phyloP scores from a whole-genome alignment of 2,113 vertebrate species.

The Eulacestoma nigropectus region DNA sequence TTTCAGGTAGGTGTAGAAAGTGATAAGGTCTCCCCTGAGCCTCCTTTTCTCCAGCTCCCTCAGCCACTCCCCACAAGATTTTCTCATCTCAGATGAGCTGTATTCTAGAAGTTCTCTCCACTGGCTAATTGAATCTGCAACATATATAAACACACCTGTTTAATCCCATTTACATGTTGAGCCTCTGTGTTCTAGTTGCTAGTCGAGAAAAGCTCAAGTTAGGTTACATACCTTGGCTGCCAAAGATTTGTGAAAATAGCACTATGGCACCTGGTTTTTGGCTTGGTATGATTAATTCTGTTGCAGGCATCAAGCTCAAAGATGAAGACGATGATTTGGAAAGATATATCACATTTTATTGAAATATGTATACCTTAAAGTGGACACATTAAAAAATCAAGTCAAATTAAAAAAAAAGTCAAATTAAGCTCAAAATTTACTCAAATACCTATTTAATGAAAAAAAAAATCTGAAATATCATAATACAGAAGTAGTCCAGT shows the following conservation, averaged over 20 bases:
- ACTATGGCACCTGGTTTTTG: not conserved
- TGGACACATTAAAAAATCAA: not conserved
- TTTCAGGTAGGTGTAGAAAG: not conserved
- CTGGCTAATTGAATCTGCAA: not conserved
- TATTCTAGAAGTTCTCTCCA: not conserved
- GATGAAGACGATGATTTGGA: not conserved
- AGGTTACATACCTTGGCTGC: not conserved
- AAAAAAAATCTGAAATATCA: not conserved
- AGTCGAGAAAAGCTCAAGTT: not conserved
- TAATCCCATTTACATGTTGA: not conserved
- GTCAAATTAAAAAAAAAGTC: not conserved
- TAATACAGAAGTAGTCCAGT: not conserved
- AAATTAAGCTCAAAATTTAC: not conserved
- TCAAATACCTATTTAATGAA: not conserved
- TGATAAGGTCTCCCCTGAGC: rapidly evolving
- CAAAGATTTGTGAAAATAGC: not conserved
- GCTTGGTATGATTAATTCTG: not conserved
- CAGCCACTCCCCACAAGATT: not conserved
- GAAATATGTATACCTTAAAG: not conserved
- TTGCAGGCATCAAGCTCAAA: not conserved
- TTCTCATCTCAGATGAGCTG: not conserved
- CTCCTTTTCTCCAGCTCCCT: not conserved
- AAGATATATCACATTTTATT: not conserved
- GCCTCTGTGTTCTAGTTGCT: not conserved
- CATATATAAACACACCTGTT: not conserved